Base-by-base conservation (phyloP, 1,140 invertebrate species). In the Dermatophagoides farinae region DNA sequence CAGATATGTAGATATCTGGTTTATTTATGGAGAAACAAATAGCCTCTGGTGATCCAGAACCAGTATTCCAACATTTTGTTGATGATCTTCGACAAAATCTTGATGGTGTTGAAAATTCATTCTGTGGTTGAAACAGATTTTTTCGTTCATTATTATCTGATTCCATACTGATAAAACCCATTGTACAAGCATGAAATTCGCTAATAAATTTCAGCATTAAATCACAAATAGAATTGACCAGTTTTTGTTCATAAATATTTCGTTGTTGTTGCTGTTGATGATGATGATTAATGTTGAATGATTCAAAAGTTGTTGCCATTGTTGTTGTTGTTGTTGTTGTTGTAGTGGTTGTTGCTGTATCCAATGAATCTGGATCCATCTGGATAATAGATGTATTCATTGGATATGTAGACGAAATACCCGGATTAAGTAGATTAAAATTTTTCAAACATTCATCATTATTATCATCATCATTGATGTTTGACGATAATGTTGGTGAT, bases 21-120 rank as follows among this genome's bases (percentile, higher is more conserved):
- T 83, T 76, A 73, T 98, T 91, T 9, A 97, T 91, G 18, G 82
- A 81, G 68, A 97, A 95, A 65, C 87, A 88, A 66, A 98, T 89
- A 6, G 91, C 91, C 75, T 98, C 93, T 0, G 91, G 88, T 23
- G 88, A 90, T 39, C 91, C 92, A 72, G 90, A 92, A 4, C 90
- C 90, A 1, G 90, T 93, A 68, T 96, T 95, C 93, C 93, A 97
- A 1, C 86, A 86, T 43, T 86, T 79, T 41, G 81, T 83, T 67
- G 85, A 80, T 71, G 89, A 91, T 11, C 85, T 83, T 57, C 88
- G 80, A 9, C 86, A 85, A 70, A 97, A 97, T 20, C 92, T 78
- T 25, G 84, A 87, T 0, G 88, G 87, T 2, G 89, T 91, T 43
- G 83, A 79, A 50, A 89, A 81, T 63, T 91, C 75, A 44, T 84